Conservation (phyloP, 2,888 invertebrate genomes). For the Euzophera pinguis region DNA sequence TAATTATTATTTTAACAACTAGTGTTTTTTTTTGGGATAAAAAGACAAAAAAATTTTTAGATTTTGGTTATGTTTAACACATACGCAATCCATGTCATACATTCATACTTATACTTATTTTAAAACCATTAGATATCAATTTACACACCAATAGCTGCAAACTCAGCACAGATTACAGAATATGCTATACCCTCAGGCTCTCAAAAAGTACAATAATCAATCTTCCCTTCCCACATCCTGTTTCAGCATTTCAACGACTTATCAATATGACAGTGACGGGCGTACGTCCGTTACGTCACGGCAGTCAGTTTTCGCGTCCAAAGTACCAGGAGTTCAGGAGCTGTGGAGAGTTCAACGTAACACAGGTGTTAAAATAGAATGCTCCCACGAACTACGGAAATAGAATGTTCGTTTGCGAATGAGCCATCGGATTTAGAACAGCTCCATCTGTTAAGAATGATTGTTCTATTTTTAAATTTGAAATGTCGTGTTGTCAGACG, state of each 20-base stretch:
- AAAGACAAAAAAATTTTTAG: too few relatives aligned
- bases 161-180: too few relatives aligned
- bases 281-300: slow-evolving; percentile 73
- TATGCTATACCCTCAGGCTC: neutral
- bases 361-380: slow-evolving; percentile 67
- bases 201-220: slow-evolving; percentile 12
- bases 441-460: slow-evolving; percentile 25
- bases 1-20: too few relatives aligned
- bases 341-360: slow-evolving; percentile 34
- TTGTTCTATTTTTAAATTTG: slow-evolving; percentile 21
- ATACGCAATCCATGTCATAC: too few relatives aligned
- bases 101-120: too few relatives aligned
- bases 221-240: slow-evolving; percentile 10
- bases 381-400: slow-evolving; percentile 57
- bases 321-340: slow-evolving; percentile 65
- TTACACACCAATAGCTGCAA: too few relatives aligned
- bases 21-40: too few relatives aligned
- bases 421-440: slow-evolving; percentile 36
- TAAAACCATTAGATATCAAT: too few relatives aligned
- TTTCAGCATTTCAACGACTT: slow-evolving; percentile 24
- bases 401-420: slow-evolving; percentile 33
- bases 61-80: too few relatives aligned
- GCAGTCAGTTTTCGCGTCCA: slow-evolving; percentile 56
- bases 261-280: slow-evolving; percentile 59
- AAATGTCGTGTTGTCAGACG: too few relatives aligned